Base-by-base conservation (phyloP, 2,113 vertebrate species). In the Phalacrocorax aristotelis region DNA sequence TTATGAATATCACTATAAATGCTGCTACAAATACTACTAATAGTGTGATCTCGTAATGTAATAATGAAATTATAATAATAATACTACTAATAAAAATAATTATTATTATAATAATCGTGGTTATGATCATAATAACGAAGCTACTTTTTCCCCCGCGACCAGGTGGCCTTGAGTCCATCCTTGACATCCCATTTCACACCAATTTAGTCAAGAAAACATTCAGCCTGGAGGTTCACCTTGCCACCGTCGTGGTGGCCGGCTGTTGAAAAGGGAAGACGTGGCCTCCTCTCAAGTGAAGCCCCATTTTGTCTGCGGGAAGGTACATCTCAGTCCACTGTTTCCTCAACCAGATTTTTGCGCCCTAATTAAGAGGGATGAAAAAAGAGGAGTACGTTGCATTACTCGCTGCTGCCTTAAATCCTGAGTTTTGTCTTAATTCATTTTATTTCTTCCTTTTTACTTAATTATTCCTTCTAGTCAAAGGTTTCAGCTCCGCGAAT, bases 281-380 rank as follows among this genome's bases (percentile, higher is more conserved):
- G 18, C 99, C 99, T 15, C 99, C 99, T 97, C 99, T 97, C 86
- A 99, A 96, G 97, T 99, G 99, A 83, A 99, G 96, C 62, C 99
- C 99, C 68, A 99, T 95, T 95, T 99, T 99, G 78, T 99, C 99
- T 44, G 27, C 92, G 4, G 99, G 99, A 30, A 99, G 97, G 84
- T 96, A 18, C 98, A 99, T 95, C 2, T 97, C 3, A 26, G 98
- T 25, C 2, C 54, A 13, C 22, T 91, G 80, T 74, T 96, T 98
- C 42, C 98, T 98, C 61, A 85, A 69, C 17, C 70, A 8, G 6
- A 97, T 49, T 38, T 51, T 97, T 52, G 89, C 77, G 74, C 98
- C 98, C 99, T 99, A 92, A 54, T 72, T 83, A 81, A 57, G 20
- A 11, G 80, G 79, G 64, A 17, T 27, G 44, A 57, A 51, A 58